These are phyloP conservation scores for Percopsis transmontana DNA, from an alignment of 2,113 vertebrate species.

Conservation along the genomic window DNA sequence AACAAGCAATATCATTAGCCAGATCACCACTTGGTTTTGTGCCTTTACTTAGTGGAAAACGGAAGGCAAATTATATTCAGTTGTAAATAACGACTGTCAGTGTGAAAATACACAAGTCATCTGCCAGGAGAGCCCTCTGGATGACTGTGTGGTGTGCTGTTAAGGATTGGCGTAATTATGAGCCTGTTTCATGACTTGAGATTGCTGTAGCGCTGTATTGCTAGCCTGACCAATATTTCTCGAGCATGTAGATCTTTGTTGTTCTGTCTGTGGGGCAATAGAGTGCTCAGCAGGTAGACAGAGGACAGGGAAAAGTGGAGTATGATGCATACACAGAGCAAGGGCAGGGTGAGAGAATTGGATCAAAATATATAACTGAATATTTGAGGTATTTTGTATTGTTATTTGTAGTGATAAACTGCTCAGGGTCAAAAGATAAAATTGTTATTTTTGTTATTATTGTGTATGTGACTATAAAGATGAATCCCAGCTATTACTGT, in stretches of 20 bases:
- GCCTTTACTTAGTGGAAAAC: background rate
- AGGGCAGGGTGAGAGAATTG: background rate
- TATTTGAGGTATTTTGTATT: conserved; percentile 4
- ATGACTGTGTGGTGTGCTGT: conserved; percentile 2
- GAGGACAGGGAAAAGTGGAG: background rate
- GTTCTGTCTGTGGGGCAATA: conserved; percentile 6
- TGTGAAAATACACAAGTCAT: background rate
- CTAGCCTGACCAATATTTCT: background rate
- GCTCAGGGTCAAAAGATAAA: background rate
- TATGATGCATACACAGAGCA: background rate
- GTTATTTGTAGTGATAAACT: background rate
- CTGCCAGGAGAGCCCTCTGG: background rate
- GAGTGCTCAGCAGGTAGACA: conserved; percentile 18
- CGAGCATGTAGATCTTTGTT: background rate
- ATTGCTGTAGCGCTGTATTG: conserved; percentile 19
- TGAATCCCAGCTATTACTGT: conserved; percentile 11
- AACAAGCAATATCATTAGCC: background rate
- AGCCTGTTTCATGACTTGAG: conserved; percentile 26
- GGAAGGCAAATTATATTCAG: background rate
- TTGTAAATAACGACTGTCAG: background rate
- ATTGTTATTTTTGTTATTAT: background rate
- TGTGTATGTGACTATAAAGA: background rate
- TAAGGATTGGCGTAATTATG: conserved; percentile 23
- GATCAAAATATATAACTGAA: conserved; percentile 3
- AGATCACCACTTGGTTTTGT: background rate